Base-by-base conservation (phyloP, 2,888 invertebrate genomes). In the Brassicogethes aeneus region DNA sequence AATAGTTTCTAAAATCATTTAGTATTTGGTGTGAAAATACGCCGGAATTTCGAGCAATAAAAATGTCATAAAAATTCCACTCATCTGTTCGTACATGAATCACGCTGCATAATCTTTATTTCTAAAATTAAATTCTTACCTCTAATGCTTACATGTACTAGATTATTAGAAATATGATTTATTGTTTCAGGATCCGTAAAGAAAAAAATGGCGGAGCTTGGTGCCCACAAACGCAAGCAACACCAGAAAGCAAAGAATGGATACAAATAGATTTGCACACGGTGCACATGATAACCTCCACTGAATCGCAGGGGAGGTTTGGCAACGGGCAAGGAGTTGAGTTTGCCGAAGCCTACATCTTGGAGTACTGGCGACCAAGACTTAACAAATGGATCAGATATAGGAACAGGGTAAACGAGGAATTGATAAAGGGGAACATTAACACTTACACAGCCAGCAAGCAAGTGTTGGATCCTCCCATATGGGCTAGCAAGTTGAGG, bases 301-400 rank as follows among this genome's bases (percentile, higher is more conserved):
- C 86, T 5, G 81, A 79, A 51, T 82, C 83, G 1, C 93, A 93
- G 70, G 94, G 94, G 16, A 79, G 94, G 38, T 93, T 91, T 66
- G 93, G 92, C 16, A 91, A 91, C 67, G 91, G 92, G 17, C 81
- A 86, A 66, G 93, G 93, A 17, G 82, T 80, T 54, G 93, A 94
- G 66, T 94, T 75, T 68, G 80, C 89, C 10, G 89, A 91, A 65
- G 76, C 79, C 23, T 93, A 88, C 69, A 74, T 84, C 50, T 66
- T 93, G 42, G 89, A 90, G 60, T 91, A 91, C 66, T 87, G 85
- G 82, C 70, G 89, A 50, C 85, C 87, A 10, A 76, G 79, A 42
- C 71, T 88, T 29, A 81, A 77, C 53, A 85, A 85, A 64, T 91
- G 90, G 87, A 77, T 85, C 53, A 80, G 88, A 15, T 92, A 90